Base-by-base conservation (phyloP, 2,888 invertebrate genomes). In the Lydus trimaculatus region DNA sequence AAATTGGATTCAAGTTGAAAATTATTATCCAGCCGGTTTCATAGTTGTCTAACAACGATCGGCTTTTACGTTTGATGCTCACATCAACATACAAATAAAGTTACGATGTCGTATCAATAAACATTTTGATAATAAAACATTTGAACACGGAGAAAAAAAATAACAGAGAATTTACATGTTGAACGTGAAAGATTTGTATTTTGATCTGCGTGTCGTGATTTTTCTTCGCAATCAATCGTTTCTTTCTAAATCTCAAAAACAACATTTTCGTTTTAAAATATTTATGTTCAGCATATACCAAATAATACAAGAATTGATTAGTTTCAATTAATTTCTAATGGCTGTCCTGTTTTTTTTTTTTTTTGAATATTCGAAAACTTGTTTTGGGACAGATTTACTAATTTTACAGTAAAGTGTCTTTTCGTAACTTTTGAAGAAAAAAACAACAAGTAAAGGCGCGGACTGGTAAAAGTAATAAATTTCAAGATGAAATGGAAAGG, bases 41-140 rank as follows among this genome's bases (percentile, higher is more conserved):
- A 67, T 68, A 63, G 69, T 75, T 75, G 77, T 48, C 76, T 73
- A 78, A 78, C 78, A 78, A 75, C 73, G 70, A 71, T 78, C 75
- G 78, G 76, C 78, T 77, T 74, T 78, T 76, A 78, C 73, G 73
- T 76, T 77, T 76, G 75, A 76, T 75, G 73, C 73, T 67, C 66
- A 56, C 73, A 72, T 70, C 33, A 48, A 31, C 61, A 59, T 48
- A 63, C 67, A 71, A 75, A 48, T 48, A 48, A 48, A 20, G 48
- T 48, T 48, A 9, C 11, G 20, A 20, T 20, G 31, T 58, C 13
- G 28, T 33, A 33, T n/a, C 31, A 33, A 59, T 28, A 17, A 59
- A 31, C 3, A 20, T 28, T 33, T 33, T 33, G 28, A 31, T 33
- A 31, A 60, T 31, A 60, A 58, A 58, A 58, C 8, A 58, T 31